A percentile compares a stretch with the other conserved stretches of the same genome.
These are phyloP conservation scores for Steinernema feltiae DNA, from an alignment of 1,140 invertebrate genomes.

Conservation along the genomic window DNA sequence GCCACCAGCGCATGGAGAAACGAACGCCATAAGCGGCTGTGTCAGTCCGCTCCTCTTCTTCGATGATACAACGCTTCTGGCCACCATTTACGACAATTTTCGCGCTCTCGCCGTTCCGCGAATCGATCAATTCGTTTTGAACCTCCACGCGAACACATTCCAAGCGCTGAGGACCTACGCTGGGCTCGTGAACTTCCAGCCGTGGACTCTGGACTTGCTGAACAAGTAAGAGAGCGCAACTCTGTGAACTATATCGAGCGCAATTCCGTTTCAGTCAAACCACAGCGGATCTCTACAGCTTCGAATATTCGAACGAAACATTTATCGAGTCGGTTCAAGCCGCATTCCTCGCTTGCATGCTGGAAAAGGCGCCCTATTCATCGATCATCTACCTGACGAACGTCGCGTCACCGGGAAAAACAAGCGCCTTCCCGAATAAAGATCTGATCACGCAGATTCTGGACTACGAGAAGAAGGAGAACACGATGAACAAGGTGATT, in stretches of 20 bases:
- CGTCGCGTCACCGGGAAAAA: not conserved
- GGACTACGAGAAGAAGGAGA: not conserved
- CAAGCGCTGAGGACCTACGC: not conserved
- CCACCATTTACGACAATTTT: not conserved
- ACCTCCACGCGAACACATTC: not conserved
- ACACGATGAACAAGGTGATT: not conserved
- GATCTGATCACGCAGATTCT: not conserved
- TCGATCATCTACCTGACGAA: not conserved
- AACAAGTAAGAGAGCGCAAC: not conserved
- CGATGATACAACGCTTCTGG: not conserved
- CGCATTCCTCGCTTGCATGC: not conserved
- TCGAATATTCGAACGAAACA: not conserved
- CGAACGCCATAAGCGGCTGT: not conserved
- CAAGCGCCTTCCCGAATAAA: not conserved
- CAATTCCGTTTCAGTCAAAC: not conserved
- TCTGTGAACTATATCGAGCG: not conserved
- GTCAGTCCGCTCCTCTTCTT: not conserved
- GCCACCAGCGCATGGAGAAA: not conserved
- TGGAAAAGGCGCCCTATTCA: not conserved
- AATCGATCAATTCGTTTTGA: not conserved
- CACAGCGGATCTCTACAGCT: not conserved
- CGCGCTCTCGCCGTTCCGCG: not conserved
- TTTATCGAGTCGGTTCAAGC: not conserved
- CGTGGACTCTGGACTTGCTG: slow-evolving; percentile 3
- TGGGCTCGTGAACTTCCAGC: not conserved